Conservation (phyloP, 2,113 vertebrate species). For the Catagonus wagneri region DNA sequence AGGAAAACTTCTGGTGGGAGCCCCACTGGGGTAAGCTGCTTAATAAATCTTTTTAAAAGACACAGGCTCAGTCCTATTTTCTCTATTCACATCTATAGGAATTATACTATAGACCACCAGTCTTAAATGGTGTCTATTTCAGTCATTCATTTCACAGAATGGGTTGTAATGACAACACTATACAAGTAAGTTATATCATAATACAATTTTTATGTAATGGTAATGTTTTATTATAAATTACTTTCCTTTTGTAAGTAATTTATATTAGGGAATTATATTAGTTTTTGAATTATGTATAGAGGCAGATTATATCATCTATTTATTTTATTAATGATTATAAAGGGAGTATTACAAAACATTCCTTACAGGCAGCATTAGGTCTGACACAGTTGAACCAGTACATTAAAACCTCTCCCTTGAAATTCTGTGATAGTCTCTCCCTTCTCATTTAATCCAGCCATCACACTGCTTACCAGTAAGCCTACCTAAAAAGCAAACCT, state of each 20-base stretch:
- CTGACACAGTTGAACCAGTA: not conserved
- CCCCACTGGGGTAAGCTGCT: not conserved
- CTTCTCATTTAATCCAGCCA: not conserved
- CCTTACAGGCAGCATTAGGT: not conserved
- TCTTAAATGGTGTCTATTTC: constrained; percentile 42
- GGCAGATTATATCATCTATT: not conserved
- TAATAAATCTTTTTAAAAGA: constrained; percentile 31
- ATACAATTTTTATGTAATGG: not conserved
- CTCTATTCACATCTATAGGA: constrained; percentile 42
- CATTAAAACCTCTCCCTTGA: not conserved
- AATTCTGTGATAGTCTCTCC: not conserved
- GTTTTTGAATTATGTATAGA: not conserved
- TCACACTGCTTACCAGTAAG: not conserved
- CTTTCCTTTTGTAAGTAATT: constrained; percentile 42
- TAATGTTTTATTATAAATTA: constrained; percentile 43
- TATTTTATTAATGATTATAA: constrained; percentile 54
- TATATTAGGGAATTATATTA: not conserved
- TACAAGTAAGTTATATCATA: constrained; percentile 8
- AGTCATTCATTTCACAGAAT: not conserved
- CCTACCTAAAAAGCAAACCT: constrained; percentile 27
- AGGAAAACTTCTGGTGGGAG: not conserved
- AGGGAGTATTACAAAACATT: constrained; percentile 6
- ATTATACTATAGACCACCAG: not conserved
- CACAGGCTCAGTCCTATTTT: constrained; percentile 27
- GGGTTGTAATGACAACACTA: not conserved